phyloP scores from a whole-genome alignment of 1,140 invertebrate genomes.

The Drosophila ambigua region DNA sequence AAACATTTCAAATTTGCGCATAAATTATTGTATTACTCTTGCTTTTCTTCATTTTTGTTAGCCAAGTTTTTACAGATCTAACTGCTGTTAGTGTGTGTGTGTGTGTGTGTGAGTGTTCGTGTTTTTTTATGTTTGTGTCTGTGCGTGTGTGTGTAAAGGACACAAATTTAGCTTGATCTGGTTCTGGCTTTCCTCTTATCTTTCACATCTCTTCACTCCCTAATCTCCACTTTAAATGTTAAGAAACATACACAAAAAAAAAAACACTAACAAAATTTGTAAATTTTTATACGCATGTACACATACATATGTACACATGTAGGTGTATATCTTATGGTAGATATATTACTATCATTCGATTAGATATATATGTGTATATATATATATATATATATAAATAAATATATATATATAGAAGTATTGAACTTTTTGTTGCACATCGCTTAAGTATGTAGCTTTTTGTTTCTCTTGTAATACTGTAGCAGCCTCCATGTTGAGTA shows the following conservation, averaged over 20 bases:
- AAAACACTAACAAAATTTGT: slow-evolving; percentile 54
- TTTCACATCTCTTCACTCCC: slow-evolving; percentile 2
- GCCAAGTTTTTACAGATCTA: slow-evolving; percentile 13
- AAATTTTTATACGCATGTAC: slow-evolving; percentile 9
- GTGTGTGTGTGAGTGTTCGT: slow-evolving; percentile 15
- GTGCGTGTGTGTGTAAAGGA: slow-evolving; percentile 29
- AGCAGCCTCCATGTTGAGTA: slow-evolving; percentile 75
- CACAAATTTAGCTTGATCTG: slow-evolving; percentile 42
- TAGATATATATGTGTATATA: slow-evolving; percentile 1
- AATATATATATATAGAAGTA: slow-evolving; percentile 40
- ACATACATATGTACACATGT: slow-evolving; percentile 25
- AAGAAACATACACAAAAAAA: slow-evolving; percentile 74
- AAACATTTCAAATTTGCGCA: slow-evolving; percentile 80
- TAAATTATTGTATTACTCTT: slow-evolving; percentile 77
- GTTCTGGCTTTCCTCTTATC: slow-evolving; percentile 17
- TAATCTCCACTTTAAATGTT: slow-evolving; percentile 10
- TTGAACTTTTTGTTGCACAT: slow-evolving; percentile 56
- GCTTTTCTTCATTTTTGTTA: slow-evolving; percentile 25
- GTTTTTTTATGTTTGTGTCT: slow-evolving; percentile 15
- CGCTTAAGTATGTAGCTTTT: slow-evolving; percentile 41
- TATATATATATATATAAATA: slow-evolving; percentile 6
- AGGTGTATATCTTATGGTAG: slow-evolving; percentile 34
- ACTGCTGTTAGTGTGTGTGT: slow-evolving; percentile 20
- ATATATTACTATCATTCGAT: slow-evolving; percentile 25
- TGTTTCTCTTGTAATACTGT: slow-evolving; percentile 76